Percentiles rank a stretch among this genome's conserved stretches.
Conservation (phyloP, 2,113 vertebrate species). For the Ahaetulla prasina region DNA sequence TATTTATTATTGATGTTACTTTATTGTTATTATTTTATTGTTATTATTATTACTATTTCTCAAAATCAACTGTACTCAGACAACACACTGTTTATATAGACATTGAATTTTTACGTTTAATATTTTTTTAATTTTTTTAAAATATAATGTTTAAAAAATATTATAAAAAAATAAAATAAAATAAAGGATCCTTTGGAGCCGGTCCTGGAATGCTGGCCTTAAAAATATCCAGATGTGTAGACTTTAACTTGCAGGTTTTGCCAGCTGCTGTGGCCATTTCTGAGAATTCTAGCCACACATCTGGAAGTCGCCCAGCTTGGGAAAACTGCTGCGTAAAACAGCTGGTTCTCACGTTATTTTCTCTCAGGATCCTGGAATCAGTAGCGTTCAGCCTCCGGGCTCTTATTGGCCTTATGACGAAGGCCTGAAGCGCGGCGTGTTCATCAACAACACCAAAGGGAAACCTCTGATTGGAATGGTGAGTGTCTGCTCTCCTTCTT, state of each 20-base stretch:
- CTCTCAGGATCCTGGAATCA: conserved; percentile 82
- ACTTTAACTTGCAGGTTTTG: neutral
- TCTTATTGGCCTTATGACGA: conserved; percentile 84
- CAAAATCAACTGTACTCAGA: no score
- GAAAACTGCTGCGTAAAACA: neutral
- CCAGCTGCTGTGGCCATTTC: neutral
- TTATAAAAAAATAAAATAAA: no score
- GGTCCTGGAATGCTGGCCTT: neutral
- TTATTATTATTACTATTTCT: no score
- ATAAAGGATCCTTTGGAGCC: neutral
- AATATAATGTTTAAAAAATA: no score
- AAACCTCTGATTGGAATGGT: conserved; percentile 81
- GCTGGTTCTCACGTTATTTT: neutral
- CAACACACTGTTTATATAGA: no score
- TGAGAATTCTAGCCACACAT: neutral
- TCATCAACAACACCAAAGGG: conserved; percentile 78
- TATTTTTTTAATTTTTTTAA: no score
- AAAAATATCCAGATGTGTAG: neutral
- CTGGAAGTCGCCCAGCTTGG: neutral
- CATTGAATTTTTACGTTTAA: no score
- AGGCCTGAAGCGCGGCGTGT: conserved; percentile 75
- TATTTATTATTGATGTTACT: no score
- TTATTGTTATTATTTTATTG: no score
- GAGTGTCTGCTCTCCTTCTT: neutral
- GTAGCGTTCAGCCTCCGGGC: conserved; percentile 73